phyloP scores from a whole-genome alignment of 2,113 vertebrate genomes.

The Chauna torquata region DNA sequence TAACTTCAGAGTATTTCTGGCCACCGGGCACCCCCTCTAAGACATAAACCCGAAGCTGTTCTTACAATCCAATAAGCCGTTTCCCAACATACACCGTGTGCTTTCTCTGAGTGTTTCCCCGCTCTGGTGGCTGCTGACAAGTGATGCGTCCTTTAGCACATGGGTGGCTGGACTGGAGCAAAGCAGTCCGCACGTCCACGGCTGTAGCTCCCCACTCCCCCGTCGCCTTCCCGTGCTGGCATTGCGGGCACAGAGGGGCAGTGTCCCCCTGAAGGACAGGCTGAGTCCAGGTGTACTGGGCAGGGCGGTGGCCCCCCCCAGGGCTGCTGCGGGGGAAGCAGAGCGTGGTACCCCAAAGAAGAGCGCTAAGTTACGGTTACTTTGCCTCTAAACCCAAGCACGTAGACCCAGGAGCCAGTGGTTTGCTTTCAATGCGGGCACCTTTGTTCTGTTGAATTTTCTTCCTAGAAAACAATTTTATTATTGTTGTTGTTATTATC shows the following conservation, averaged over 20 bases:
- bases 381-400: neutral
- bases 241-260: neutral
- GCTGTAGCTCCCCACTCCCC: neutral
- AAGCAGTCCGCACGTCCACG: neutral
- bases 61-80: neutral
- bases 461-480: neutral
- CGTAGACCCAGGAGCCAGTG: neutral
- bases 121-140: neutral
- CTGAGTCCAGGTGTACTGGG: neutral
- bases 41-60: neutral
- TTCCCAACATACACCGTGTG: neutral
- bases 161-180: neutral
- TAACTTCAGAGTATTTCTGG: neutral
- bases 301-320: neutral
- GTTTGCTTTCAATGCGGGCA: conserved; percentile 27
- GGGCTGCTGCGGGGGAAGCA: neutral
- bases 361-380: neutral
- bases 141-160: neutral
- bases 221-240: neutral
- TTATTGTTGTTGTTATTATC: neutral
- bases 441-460: conserved; percentile 67
- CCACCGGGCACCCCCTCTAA: neutral
- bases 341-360: neutral
- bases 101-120: neutral
- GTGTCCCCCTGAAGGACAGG: neutral